Conservation (phyloP, 2,888 invertebrate species). For the Timema cristinae region DNA sequence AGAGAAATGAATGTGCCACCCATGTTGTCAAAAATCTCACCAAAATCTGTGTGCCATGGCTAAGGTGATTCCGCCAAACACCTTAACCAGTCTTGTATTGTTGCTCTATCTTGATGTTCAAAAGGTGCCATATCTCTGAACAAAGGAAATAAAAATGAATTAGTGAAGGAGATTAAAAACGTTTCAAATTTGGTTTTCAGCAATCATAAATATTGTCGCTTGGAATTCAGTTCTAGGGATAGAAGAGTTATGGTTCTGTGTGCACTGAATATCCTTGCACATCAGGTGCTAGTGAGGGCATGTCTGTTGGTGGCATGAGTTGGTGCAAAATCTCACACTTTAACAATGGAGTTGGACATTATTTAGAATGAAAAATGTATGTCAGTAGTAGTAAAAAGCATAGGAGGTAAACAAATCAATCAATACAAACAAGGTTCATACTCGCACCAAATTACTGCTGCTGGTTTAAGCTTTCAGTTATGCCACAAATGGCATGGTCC, state of each 20-base stretch:
- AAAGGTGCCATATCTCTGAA: neutral
- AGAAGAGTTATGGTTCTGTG: slow-evolving; percentile 3
- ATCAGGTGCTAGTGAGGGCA: neutral
- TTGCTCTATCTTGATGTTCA: neutral
- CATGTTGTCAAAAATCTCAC: slow-evolving; percentile 36
- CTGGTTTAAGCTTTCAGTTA: neutral
- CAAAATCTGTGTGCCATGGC: slow-evolving; percentile 7
- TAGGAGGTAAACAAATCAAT: neutral
- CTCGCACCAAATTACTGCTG: neutral
- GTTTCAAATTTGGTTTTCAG: neutral
- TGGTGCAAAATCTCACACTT: neutral
- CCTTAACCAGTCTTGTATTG: slow-evolving; percentile 2
- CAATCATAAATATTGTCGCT: neutral
- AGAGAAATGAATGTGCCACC: slow-evolving; percentile 40
- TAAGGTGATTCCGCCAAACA: neutral
- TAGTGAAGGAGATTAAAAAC: neutral
- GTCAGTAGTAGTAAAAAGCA: neutral
- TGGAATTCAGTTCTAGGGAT: neutral
- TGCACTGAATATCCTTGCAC: neutral
- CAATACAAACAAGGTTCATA: neutral
- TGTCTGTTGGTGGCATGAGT: neutral
- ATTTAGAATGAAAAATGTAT: neutral
- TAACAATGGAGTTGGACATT: neutral
- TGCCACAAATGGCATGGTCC: neutral
- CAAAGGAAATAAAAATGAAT: neutral